phyloP scores from a whole-genome alignment of 2,113 vertebrate species.

The Ptilorrhoa leucosticta region DNA sequence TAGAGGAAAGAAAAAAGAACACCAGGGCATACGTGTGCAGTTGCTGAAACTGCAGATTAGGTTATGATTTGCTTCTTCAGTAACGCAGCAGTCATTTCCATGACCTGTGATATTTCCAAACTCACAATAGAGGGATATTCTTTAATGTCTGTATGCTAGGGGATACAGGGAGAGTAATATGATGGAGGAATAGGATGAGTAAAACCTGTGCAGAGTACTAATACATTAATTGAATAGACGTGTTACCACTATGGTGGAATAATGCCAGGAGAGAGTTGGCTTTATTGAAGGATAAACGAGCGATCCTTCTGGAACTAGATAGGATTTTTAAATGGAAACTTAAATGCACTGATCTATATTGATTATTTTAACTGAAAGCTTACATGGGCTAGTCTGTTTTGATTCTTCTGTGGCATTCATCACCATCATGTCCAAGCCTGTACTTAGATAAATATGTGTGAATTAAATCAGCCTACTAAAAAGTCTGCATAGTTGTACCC shows the following conservation, averaged over 20 bases:
- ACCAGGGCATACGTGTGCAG: not conserved
- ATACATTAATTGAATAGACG: not conserved
- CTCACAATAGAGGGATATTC: not conserved
- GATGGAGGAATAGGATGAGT: not conserved
- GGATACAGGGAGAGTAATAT: not conserved
- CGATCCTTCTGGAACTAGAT: not conserved
- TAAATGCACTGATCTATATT: not conserved
- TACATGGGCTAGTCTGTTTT: not conserved
- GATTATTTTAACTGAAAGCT: not conserved
- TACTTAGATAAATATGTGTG: not conserved
- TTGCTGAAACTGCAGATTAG: not conserved
- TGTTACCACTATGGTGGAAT: not conserved
- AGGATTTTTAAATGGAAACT: not conserved
- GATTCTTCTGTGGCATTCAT: not conserved
- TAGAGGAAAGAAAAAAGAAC: not conserved
- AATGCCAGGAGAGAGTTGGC: not conserved
- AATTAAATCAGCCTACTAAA: not conserved
- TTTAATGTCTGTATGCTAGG: not conserved
- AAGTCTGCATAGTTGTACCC: not conserved
- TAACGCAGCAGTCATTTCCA: not conserved
- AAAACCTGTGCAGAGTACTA: not conserved
- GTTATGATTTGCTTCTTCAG: not conserved
- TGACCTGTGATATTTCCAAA: not conserved
- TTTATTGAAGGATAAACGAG: not conserved
- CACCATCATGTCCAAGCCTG: not conserved